Conservation (phyloP, 2,888 invertebrate genomes). For the Athalia circularis region DNA sequence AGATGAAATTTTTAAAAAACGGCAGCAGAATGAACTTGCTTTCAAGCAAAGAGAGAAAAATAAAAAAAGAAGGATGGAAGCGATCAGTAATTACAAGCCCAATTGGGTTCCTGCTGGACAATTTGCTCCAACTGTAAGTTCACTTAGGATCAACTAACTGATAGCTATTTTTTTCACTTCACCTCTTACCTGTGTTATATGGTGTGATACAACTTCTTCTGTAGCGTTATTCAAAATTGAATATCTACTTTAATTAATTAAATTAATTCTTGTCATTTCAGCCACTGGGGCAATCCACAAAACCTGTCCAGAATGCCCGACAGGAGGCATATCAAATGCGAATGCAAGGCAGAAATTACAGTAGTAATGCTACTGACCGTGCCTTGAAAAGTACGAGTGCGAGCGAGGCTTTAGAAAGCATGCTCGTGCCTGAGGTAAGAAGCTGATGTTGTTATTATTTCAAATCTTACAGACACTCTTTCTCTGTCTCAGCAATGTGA, state of each 20-base stretch:
- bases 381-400: conserved; percentile 56
- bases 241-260: background rate
- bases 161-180: no score
- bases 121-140: conserved; percentile 84
- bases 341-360: conserved; percentile 70
- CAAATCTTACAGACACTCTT: background rate
- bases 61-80: conserved; percentile 78
- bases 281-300: conserved; percentile 78
- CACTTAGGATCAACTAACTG: background rate
- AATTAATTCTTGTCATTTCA: conserved; percentile 64
- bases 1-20: conserved; percentile 96
- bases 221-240: no score
- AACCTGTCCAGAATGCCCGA: conserved; percentile 81
- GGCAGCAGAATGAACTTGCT: conserved; percentile 90
- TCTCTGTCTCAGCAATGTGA: conserved; percentile 31
- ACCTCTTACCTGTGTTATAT: no score
- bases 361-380: conserved; percentile 58
- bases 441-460: background rate
- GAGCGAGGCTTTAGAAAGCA: conserved; percentile 72
- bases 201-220: no score
- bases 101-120: conserved; percentile 85
- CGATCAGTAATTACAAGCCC: conserved; percentile 78
- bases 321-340: conserved; percentile 86
- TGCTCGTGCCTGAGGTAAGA: conserved; percentile 74
- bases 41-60: conserved; percentile 88